Conservation (phyloP, 2,113 vertebrate genomes). For the Clarias macrocephalus region DNA sequence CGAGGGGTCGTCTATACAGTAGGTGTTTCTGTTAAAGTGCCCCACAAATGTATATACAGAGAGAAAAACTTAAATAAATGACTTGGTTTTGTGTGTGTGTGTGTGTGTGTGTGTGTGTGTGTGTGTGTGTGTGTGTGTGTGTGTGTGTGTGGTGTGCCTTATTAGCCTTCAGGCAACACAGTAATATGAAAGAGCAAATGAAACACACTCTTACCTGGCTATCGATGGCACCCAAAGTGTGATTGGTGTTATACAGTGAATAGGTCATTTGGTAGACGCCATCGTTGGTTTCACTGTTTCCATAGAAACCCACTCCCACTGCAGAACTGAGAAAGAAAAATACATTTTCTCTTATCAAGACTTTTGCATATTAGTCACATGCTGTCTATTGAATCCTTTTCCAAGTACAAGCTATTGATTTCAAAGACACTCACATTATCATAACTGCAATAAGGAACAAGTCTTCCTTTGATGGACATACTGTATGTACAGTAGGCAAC, state of each 20-base stretch:
- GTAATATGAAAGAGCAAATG: slow-evolving; percentile 29
- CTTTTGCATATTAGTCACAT: slow-evolving; percentile 9
- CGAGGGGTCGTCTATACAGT: neutral
- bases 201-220: slow-evolving; percentile 78
- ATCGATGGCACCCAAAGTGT: slow-evolving; percentile 83
- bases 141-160: neutral
- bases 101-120: neutral
- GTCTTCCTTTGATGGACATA: neutral
- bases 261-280: slow-evolving; percentile 92
- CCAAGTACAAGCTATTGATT: neutral
- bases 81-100: neutral
- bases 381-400: neutral
- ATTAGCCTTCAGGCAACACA: slow-evolving; percentile 15
- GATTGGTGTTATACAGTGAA: slow-evolving; percentile 89
- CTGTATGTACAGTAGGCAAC: slow-evolving; percentile 11
- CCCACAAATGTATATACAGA: neutral
- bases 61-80: neutral
- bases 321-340: slow-evolving; percentile 77
- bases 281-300: slow-evolving; percentile 96
- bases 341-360: slow-evolving; percentile 27
- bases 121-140: neutral
- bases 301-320: slow-evolving; percentile 93
- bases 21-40: neutral
- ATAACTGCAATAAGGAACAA: slow-evolving; percentile 1
- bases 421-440: neutral